Percentiles rank a stretch among this genome's conserved stretches.
Evolutionary conservation across 2,113 vertebrate species (phyloP).

Genomic region (Phasianus colchicus): DNA sequence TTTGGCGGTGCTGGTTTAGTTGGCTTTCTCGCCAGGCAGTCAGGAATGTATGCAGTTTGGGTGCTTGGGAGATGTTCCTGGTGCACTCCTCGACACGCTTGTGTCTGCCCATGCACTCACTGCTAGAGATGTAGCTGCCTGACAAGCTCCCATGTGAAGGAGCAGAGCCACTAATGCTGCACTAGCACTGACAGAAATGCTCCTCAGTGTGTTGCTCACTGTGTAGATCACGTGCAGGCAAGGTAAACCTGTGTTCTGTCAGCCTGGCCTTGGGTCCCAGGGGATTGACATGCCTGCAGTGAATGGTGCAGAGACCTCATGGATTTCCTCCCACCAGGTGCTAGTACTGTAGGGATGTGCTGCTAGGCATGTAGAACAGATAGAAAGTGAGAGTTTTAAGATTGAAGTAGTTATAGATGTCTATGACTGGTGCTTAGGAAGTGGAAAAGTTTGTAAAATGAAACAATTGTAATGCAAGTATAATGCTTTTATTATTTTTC

Average conservation of each 20-base stretch:
- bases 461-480: background rate
- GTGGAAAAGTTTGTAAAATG: background rate
- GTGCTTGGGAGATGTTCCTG: background rate
- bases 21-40: background rate
- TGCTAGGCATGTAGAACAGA: background rate
- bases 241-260: background rate
- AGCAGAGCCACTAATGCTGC: background rate
- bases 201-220: background rate
- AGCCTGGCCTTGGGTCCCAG: background rate
- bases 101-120: rapidly evolving
- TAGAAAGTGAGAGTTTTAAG: background rate
- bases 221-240: background rate
- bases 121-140: background rate
- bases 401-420: background rate
- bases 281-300: background rate
- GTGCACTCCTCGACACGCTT: rapidly evolving
- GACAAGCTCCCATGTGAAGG: background rate
- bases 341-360: background rate
- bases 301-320: rapidly evolving
- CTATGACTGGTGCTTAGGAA: background rate
- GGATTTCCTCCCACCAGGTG: rapidly evolving
- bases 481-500: background rate
- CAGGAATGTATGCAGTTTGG: background rate
- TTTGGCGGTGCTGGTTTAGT: background rate
- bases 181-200: background rate